Percentiles rank a stretch among this genome's conserved stretches.
phyloP scores from a whole-genome alignment of 2,888 invertebrate genomes.

The Biston betularia region DNA sequence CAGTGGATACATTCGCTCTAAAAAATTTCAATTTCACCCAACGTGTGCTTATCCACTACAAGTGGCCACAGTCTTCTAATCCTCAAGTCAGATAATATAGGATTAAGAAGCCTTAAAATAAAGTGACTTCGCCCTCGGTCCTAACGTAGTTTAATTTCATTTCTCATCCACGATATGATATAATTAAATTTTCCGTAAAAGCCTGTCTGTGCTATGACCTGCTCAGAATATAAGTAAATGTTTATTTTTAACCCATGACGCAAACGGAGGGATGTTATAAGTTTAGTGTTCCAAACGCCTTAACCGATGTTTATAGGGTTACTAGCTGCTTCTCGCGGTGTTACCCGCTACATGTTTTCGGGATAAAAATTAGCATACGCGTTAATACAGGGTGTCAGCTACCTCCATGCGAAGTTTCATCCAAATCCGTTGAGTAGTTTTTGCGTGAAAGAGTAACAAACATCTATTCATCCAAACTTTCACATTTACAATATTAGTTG shows the following conservation, averaged over 20 bases:
- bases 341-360: too few relatives aligned
- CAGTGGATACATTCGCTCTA: too few relatives aligned
- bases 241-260: not conserved
- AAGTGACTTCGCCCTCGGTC: slow-evolving; percentile 32
- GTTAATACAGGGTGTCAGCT: too few relatives aligned
- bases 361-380: too few relatives aligned
- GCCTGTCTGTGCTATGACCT: slow-evolving; percentile 3
- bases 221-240: not conserved
- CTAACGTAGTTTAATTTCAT: slow-evolving; percentile 33
- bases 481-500: too few relatives aligned
- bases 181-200: slow-evolving; percentile 40
- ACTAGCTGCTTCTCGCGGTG: too few relatives aligned
- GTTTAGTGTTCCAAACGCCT: not conserved
- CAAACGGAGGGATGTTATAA: not conserved
- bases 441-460: too few relatives aligned
- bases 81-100: slow-evolving; percentile 29
- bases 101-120: slow-evolving; percentile 38
- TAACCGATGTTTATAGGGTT: too few relatives aligned
- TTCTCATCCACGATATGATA: slow-evolving; percentile 26
- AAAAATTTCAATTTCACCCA: not conserved
- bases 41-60: slow-evolving; percentile 6
- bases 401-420: too few relatives aligned
- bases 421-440: too few relatives aligned
- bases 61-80: slow-evolving; percentile 15
- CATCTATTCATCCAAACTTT: too few relatives aligned